phyloP scores from a whole-genome alignment of 2,797 vertebrate genomes.

The Cirrhinus molitorella region DNA sequence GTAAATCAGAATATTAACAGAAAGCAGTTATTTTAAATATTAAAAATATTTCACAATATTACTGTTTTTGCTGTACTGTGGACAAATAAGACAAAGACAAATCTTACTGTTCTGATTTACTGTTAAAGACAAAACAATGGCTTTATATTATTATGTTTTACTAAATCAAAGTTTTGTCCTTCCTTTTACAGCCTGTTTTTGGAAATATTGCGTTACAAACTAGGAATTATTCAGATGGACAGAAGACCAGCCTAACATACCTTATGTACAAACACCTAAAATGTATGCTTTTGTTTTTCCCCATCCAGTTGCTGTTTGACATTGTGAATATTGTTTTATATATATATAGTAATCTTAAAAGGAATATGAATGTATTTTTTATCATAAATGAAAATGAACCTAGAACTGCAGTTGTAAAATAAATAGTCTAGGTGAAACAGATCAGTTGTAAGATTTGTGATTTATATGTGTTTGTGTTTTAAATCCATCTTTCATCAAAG shows the following conservation, averaged over 20 bases:
- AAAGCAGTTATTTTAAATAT: no score
- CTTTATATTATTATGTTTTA: background rate
- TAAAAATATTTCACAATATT: no score
- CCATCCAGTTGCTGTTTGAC: conserved; percentile 36
- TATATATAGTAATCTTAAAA: conserved; percentile 37
- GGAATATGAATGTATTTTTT: conserved; percentile 74
- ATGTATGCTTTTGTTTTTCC: conserved; percentile 54
- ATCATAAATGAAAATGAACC: conserved; percentile 24
- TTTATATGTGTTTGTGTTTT: conserved; percentile 21
- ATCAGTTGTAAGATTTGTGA: conserved; percentile 49
- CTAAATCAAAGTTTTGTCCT: conserved; percentile 36
- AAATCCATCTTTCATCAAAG: conserved; percentile 43
- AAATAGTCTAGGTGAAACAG: conserved; percentile 64
- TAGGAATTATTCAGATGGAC: conserved; percentile 60
- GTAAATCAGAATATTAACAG: no score
- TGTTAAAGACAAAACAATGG: background rate
- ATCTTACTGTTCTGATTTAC: background rate
- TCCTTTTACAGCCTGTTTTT: conserved; percentile 80
- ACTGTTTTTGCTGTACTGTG: no score
- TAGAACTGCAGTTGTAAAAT: conserved; percentile 34
- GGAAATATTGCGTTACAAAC: conserved; percentile 87
- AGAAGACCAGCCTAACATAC: conserved; percentile 27
- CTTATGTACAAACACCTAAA: conserved; percentile 50
- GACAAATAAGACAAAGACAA: no score
- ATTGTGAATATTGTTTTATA: conserved; percentile 62